Conservation (phyloP, 2,797 vertebrate species). For the Syngnathus acus region DNA sequence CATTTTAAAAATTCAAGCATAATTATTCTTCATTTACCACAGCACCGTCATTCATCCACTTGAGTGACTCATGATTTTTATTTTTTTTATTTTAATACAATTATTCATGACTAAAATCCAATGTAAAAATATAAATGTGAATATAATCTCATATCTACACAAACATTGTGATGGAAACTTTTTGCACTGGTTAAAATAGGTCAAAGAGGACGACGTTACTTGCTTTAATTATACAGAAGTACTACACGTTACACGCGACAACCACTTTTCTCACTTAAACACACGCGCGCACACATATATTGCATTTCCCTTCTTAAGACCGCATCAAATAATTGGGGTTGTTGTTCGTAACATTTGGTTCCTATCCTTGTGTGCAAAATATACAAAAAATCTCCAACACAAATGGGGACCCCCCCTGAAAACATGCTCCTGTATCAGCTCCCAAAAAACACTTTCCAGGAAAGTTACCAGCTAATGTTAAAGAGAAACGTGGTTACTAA, state of each 20-base stretch:
- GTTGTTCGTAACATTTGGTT: conserved; percentile 72
- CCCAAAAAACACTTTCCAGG: conserved; percentile 45
- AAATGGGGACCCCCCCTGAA: conserved; percentile 17
- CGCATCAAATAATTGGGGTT: conserved; percentile 53
- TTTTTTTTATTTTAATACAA: conserved; percentile 42
- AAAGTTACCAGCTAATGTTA: conserved; percentile 40
- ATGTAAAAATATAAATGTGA: conserved; percentile 77
- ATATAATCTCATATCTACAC: conserved; percentile 65
- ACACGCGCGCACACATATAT: conserved; percentile 54
- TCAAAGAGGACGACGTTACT: conserved; percentile 49
- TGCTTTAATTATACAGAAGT: conserved; percentile 72
- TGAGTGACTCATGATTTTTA: conserved; percentile 30
- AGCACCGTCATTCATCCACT: conserved; percentile 57
- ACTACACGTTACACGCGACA: conserved; percentile 45
- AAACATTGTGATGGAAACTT: conserved; percentile 56
- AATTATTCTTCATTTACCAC: conserved; percentile 71
- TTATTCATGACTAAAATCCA: conserved; percentile 63
- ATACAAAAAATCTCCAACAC: conserved; percentile 55
- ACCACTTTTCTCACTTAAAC: conserved; percentile 43
- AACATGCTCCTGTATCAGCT: conserved; percentile 35
- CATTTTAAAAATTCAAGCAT: conserved; percentile 65
- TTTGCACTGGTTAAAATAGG: conserved; percentile 54
- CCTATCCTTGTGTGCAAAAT: conserved; percentile 75
- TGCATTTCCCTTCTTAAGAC: conserved; percentile 76
- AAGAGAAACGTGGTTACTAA: conserved; percentile 29